A percentile compares a stretch with the other conserved stretches of the same genome.
Evolutionary conservation across 2,113 vertebrate species (phyloP).

Genomic region (Phoenicopterus ruber): DNA sequence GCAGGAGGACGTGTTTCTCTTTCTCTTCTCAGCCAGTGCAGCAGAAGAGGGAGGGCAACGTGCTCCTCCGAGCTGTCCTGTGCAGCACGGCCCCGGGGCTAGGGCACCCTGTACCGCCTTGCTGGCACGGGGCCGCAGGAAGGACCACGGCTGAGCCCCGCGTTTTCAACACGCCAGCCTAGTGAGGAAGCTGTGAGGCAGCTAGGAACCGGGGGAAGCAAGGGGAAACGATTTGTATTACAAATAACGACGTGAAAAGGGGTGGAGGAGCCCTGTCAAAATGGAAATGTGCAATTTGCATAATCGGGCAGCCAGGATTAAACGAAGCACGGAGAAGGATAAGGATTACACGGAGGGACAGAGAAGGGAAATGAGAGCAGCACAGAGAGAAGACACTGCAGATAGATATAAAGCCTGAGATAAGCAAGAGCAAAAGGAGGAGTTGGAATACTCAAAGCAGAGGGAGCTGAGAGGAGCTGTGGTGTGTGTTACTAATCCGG

Average conservation of each 20-base stretch:
- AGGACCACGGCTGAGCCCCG: not conserved
- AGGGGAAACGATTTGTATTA: not conserved
- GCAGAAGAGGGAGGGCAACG: not conserved
- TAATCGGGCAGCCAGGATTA: constrained; percentile 61
- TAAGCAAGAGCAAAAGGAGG: constrained; percentile 13
- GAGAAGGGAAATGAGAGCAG: not conserved
- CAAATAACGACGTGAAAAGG: not conserved
- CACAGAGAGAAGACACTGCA: not conserved
- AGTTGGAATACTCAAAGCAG: not conserved
- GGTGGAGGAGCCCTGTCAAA: constrained; percentile 45
- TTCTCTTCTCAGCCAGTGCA: not conserved
- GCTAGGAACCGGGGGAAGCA: not conserved
- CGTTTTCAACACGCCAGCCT: not conserved
- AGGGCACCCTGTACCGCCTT: not conserved
- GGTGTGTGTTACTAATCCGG: constrained; percentile 1
- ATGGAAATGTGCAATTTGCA: constrained; percentile 63
- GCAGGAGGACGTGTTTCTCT: not conserved
- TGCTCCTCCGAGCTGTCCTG: not conserved
- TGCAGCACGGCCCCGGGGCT: not conserved
- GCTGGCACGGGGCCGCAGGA: not conserved
- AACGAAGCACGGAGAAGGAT: not conserved
- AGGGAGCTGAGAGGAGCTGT: not conserved
- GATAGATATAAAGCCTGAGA: constrained; percentile 20
- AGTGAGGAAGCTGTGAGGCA: not conserved
- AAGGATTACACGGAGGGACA: constrained; percentile 15